Percentiles rank a stretch among this genome's conserved stretches.
Conservation (phyloP, 2,797 vertebrate species). For the Iguana delicatissima region DNA sequence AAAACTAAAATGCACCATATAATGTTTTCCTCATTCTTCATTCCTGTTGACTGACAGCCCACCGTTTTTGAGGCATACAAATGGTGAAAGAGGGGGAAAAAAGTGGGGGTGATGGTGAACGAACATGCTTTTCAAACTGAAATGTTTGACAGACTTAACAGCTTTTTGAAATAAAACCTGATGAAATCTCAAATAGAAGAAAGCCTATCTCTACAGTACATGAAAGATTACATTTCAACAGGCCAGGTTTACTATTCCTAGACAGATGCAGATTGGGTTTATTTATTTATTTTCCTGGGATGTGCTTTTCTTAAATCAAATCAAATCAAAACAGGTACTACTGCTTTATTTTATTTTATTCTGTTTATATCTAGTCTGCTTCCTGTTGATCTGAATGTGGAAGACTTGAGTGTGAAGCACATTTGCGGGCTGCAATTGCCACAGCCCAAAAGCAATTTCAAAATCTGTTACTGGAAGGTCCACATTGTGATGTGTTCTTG, state of each 20-base stretch:
- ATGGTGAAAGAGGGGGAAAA: slow-evolving; percentile 48
- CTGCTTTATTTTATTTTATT: background rate
- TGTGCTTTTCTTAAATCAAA: slow-evolving; percentile 33
- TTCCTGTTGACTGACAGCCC: slow-evolving; percentile 73
- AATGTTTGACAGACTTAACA: slow-evolving; percentile 76
- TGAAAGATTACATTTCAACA: slow-evolving; percentile 65
- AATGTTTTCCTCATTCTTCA: slow-evolving; percentile 68
- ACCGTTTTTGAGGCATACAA: slow-evolving; percentile 67
- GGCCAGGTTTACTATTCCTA: slow-evolving; percentile 56
- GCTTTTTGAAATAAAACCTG: slow-evolving; percentile 71
- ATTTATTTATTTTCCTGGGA: slow-evolving; percentile 49
- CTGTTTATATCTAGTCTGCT: slow-evolving; percentile 16
- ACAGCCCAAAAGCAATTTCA: slow-evolving; percentile 63
- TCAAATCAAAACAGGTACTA: background rate
- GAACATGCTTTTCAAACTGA: slow-evolving; percentile 69
- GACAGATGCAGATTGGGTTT: slow-evolving; percentile 55
- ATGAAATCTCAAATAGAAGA: slow-evolving; percentile 75
- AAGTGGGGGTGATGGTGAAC: slow-evolving; percentile 41
- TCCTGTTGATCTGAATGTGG: slow-evolving; percentile 44
- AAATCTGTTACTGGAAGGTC: slow-evolving; percentile 44
- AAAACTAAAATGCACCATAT: slow-evolving; percentile 70
- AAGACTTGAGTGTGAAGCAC: slow-evolving; percentile 21
- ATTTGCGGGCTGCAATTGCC: slow-evolving; percentile 35
- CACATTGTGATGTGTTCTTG: slow-evolving; percentile 45
- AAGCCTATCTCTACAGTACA: slow-evolving; percentile 60